Evolutionary conservation across 2,888 invertebrate species (phyloP).

Genomic region (Serripes groenlandicus): DNA sequence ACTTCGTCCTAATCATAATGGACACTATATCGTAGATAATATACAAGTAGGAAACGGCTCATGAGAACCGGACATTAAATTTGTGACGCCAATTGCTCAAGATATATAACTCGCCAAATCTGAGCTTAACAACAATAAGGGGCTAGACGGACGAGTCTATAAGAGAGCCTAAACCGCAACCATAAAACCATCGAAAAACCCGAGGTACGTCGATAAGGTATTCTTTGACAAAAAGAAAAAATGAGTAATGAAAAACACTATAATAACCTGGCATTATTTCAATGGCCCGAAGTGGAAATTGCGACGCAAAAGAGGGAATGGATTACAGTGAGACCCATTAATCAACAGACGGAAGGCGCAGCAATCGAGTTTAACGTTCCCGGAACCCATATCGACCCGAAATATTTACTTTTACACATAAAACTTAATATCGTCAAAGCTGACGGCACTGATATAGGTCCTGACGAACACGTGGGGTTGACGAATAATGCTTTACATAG

Average conservation of each 20-base stretch:
- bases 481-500: conserved; percentile 40
- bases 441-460: conserved; percentile 11
- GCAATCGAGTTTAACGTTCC: conserved; percentile 45
- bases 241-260: conserved; percentile 1
- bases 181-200: conserved; percentile 18
- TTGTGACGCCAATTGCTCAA: conserved; percentile 35
- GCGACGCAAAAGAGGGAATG: conserved; percentile 18
- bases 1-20: too few species aligned
- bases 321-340: conserved; percentile 10
- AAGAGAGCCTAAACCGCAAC: not conserved
- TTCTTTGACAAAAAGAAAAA: too few species aligned
- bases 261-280: conserved; percentile 1
- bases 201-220: not conserved
- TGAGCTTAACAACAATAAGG: conserved; percentile 16
- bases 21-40: not conserved
- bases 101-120: conserved; percentile 35
- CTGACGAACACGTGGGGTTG: conserved; percentile 18
- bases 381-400: conserved; percentile 32
- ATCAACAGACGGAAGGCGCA: conserved; percentile 19
- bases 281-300: not conserved
- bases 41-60: not conserved
- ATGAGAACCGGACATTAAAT: not conserved
- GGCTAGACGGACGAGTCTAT: too few species aligned
- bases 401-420: conserved; percentile 15
- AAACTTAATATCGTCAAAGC: conserved; percentile 43